Percentiles rank a stretch among this genome's conserved stretches.
These are phyloP conservation scores for Dermolepida albohirtum DNA, from an alignment of 2,888 invertebrate species.

Conservation along the genomic window DNA sequence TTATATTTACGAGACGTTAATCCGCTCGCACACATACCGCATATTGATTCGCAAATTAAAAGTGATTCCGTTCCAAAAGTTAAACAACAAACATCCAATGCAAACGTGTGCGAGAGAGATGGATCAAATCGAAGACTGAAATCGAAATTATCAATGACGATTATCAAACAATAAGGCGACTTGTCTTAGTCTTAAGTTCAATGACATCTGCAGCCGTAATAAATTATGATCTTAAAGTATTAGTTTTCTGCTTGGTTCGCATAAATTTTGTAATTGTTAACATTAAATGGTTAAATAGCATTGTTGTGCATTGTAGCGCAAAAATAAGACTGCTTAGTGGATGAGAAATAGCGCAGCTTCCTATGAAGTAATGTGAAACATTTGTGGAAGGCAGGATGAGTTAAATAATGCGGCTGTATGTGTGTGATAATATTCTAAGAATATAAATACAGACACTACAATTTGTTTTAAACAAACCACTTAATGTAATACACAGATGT, in stretches of 20 bases:
- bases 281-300: slow-evolving; percentile 22
- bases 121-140: slow-evolving; percentile 8
- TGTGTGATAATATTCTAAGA: slow-evolving; percentile 26
- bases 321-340: slow-evolving; percentile 24
- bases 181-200: slow-evolving; percentile 11
- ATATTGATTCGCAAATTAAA: slow-evolving; percentile 14
- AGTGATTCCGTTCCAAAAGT: slow-evolving; percentile 1
- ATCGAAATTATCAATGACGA: slow-evolving; percentile 20
- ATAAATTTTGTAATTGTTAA: slow-evolving; percentile 26
- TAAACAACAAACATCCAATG: background rate
- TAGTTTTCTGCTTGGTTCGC: slow-evolving; percentile 9
- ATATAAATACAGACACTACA: slow-evolving; percentile 32
- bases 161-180: slow-evolving; percentile 31
- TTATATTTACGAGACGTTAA: slow-evolving; percentile 26
- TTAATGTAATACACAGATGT: background rate
- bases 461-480: slow-evolving; percentile 4
- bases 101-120: slow-evolving; percentile 9
- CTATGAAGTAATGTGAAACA: slow-evolving; percentile 30
- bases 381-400: slow-evolving; percentile 21
- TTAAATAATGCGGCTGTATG: slow-evolving; percentile 14
- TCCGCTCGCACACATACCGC: slow-evolving; percentile 13
- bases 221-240: background rate
- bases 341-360: slow-evolving; percentile 29
- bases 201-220: slow-evolving; percentile 14
- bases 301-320: slow-evolving; percentile 9